Conservation (phyloP, 2,888 invertebrate species). For the Nineta flava region DNA sequence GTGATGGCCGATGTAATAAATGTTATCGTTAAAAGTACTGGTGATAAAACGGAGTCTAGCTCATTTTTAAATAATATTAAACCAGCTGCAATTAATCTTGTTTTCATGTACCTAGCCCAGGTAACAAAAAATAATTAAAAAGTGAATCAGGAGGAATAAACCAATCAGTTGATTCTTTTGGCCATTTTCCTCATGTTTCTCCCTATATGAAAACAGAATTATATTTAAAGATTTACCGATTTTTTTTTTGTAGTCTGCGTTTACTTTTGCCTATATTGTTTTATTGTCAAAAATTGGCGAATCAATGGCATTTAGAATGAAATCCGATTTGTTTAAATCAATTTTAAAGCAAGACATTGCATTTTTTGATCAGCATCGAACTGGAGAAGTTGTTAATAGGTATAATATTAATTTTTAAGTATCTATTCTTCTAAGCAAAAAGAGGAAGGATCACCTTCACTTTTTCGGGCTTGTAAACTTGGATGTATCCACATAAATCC, state of each 20-base stretch:
- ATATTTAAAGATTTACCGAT: background rate
- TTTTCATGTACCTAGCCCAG: slow-evolving; percentile 56
- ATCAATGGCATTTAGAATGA: slow-evolving; percentile 64
- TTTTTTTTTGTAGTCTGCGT: slow-evolving; percentile 47
- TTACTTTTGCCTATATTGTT: slow-evolving; percentile 83
- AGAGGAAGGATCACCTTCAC: no score
- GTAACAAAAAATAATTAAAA: slow-evolving; percentile 28
- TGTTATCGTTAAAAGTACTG: slow-evolving; percentile 44
- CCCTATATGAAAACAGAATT: background rate
- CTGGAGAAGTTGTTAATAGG: slow-evolving; percentile 85
- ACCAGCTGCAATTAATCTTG: slow-evolving; percentile 47
- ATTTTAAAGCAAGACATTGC: slow-evolving; percentile 74
- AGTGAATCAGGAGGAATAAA: background rate
- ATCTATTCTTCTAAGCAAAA: no score
- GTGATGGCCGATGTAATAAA: slow-evolving; percentile 72
- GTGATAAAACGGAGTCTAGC: slow-evolving; percentile 26
- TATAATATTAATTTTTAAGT: slow-evolving; percentile 23
- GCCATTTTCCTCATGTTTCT: background rate
- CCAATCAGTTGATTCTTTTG: background rate
- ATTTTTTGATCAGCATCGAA: slow-evolving; percentile 82
- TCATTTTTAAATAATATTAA: slow-evolving; percentile 45
- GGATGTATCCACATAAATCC: background rate
- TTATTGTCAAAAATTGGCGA: slow-evolving; percentile 79
- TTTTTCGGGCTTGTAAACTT: no score
- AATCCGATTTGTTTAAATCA: slow-evolving; percentile 65